A percentile compares a stretch with the other conserved stretches of the same genome.
Conservation (phyloP, 2,113 vertebrate species). For the Ciconia stormi region DNA sequence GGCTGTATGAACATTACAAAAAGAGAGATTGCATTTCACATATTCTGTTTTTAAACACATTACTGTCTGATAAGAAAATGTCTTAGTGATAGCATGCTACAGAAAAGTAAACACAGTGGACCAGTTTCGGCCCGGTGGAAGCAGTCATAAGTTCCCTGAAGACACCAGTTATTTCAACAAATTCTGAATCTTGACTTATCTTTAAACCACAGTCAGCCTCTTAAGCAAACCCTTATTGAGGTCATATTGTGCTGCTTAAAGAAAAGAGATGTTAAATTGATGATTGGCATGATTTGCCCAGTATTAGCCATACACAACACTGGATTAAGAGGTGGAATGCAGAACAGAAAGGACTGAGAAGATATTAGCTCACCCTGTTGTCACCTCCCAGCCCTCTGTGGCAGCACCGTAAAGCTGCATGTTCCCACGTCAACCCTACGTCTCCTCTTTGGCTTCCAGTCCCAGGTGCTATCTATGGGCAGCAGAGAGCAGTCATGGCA, state of each 20-base stretch:
- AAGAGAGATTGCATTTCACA: neutral
- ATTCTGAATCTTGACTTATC: neutral
- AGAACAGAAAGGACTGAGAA: neutral
- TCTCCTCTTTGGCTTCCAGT: neutral
- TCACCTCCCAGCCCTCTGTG: neutral
- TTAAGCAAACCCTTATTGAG: rapidly evolving
- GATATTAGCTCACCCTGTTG: neutral
- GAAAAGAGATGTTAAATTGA: neutral
- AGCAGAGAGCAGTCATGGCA: neutral
- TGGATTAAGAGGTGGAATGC: rapidly evolving
- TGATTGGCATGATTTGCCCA: neutral
- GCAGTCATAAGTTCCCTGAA: neutral
- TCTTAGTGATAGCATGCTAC: neutral
- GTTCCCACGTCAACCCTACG: rapidly evolving
- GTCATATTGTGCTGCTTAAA: neutral
- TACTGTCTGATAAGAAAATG: neutral
- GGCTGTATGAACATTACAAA: neutral
- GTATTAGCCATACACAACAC: rapidly evolving
- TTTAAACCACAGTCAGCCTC: neutral
- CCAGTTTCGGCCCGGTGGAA: neutral
- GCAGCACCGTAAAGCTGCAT: rapidly evolving
- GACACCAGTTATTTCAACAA: neutral
- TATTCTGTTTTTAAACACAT: neutral
- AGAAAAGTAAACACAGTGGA: neutral
- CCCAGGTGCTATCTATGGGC: neutral